phyloP scores from a whole-genome alignment of 1,140 invertebrate species.

The Zaprionus capensis region DNA sequence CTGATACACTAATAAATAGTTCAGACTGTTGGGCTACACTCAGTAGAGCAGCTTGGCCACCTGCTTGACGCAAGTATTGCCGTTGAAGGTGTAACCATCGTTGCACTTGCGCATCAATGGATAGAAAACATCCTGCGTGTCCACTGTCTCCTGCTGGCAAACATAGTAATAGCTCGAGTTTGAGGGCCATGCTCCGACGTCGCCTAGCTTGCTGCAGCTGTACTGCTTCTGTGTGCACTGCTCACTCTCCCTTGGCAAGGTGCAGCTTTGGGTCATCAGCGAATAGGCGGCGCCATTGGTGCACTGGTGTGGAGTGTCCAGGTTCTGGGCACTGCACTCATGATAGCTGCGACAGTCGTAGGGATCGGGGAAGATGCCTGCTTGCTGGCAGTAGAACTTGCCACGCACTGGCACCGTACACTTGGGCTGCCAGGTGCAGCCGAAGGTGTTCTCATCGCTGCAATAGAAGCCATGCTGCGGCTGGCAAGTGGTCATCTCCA shows the following conservation, averaged over 20 bases:
- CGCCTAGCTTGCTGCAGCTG: constrained; percentile 55
- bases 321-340: constrained; percentile 64
- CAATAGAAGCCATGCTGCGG: constrained; percentile 65
- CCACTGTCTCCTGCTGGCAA: constrained; percentile 53
- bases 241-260: constrained; percentile 44
- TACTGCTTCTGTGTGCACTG: constrained; percentile 61
- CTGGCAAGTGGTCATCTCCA: constrained; percentile 56
- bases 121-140: constrained; percentile 42
- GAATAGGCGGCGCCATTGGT: constrained; percentile 66
- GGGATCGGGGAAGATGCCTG: constrained; percentile 81
- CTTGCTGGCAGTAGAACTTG: constrained; percentile 68
- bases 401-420: constrained; percentile 62
- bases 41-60: neutral
- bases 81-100: constrained; percentile 59
- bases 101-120: constrained; percentile 70
- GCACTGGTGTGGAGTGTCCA: constrained; percentile 57
- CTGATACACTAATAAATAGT: neutral
- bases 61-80: constrained; percentile 42
- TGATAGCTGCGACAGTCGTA: constrained; percentile 82
- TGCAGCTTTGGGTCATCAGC: constrained; percentile 49
- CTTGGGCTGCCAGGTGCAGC: constrained; percentile 63
- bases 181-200: constrained; percentile 63
- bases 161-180: constrained; percentile 77
- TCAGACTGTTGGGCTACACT: neutral
- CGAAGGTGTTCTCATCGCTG: constrained; percentile 65